phyloP scores from a whole-genome alignment of 2,797 vertebrate genomes.

The Sebastes minor region DNA sequence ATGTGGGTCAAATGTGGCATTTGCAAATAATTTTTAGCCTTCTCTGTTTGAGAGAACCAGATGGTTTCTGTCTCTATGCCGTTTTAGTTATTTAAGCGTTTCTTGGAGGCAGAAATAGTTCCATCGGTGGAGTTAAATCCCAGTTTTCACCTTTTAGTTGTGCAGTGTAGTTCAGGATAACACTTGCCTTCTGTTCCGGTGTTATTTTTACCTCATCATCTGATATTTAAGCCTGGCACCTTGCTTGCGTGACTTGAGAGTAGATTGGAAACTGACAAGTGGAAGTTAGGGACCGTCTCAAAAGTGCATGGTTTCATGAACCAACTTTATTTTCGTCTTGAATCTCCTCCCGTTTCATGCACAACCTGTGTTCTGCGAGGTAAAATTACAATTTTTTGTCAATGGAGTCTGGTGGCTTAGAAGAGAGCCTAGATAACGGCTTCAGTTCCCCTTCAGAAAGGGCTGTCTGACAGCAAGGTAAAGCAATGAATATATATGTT shows the following conservation, averaged over 20 bases:
- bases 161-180: background rate
- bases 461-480: too few species aligned
- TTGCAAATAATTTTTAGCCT: conserved; percentile 32
- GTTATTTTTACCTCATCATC: background rate
- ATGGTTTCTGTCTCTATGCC: conserved; percentile 27
- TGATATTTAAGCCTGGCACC: background rate
- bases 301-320: background rate
- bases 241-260: background rate
- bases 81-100: conserved; percentile 44
- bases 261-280: background rate
- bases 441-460: too few species aligned
- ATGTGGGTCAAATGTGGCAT: conserved; percentile 54
- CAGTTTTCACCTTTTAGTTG: background rate
- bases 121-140: conserved; percentile 1
- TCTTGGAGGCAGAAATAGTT: conserved; percentile 28
- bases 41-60: conserved; percentile 32
- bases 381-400: too few species aligned
- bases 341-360: background rate
- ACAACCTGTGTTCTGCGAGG: background rate
- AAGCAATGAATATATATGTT: too few species aligned
- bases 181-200: background rate
- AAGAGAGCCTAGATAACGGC: too few species aligned
- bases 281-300: background rate
- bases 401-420: too few species aligned
- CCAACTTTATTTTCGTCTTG: background rate